Percentiles rank a stretch among this genome's conserved stretches.
Conservation (phyloP, 2,797 vertebrate species). For the Enoplosus armatus region DNA sequence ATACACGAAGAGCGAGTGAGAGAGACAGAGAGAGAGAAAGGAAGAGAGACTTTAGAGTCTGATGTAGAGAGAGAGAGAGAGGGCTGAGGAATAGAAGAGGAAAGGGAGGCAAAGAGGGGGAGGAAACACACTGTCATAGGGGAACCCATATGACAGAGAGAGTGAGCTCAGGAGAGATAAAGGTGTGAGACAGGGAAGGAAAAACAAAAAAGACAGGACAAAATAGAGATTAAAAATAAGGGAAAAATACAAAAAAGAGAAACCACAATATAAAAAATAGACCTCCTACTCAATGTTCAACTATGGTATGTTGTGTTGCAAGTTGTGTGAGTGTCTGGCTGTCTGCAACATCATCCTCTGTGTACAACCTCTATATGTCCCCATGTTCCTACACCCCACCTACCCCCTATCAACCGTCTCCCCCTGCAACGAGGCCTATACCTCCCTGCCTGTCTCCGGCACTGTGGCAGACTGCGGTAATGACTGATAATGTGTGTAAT, state of each 20-base stretch:
- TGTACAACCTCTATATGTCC: conserved; percentile 21
- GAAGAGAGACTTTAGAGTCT: conserved; percentile 34
- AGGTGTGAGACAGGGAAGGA: conserved; percentile 46
- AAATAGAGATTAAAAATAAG: conserved; percentile 45
- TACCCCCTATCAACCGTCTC: conserved; percentile 19
- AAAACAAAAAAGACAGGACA: conserved; percentile 34
- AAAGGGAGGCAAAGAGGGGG: conserved; percentile 43
- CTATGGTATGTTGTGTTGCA: background rate
- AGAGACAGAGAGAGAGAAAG: conserved; percentile 24
- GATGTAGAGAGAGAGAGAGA: conserved; percentile 26
- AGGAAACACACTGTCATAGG: conserved; percentile 52
- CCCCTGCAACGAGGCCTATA: conserved; percentile 15
- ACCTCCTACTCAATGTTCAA: conserved; percentile 4
- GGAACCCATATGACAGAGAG: conserved; percentile 55
- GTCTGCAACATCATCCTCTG: conserved; percentile 2
- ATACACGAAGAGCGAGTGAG: conserved; percentile 64
- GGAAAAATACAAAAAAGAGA: conserved; percentile 15
- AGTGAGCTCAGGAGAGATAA: conserved; percentile 50
- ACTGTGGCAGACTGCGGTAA: conserved; percentile 77
- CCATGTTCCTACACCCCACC: background rate
- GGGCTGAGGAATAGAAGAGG: conserved; percentile 46
- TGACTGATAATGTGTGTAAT: conserved; percentile 85
- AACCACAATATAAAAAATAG: conserved; percentile 20
- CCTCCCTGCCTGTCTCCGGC: conserved; percentile 59
- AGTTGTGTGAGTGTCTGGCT: conserved; percentile 4